A percentile compares a stretch with the other conserved stretches of the same genome.
Evolutionary conservation across 2,797 vertebrate species (phyloP).

Genomic region (Ctenosaura bakeri): DNA sequence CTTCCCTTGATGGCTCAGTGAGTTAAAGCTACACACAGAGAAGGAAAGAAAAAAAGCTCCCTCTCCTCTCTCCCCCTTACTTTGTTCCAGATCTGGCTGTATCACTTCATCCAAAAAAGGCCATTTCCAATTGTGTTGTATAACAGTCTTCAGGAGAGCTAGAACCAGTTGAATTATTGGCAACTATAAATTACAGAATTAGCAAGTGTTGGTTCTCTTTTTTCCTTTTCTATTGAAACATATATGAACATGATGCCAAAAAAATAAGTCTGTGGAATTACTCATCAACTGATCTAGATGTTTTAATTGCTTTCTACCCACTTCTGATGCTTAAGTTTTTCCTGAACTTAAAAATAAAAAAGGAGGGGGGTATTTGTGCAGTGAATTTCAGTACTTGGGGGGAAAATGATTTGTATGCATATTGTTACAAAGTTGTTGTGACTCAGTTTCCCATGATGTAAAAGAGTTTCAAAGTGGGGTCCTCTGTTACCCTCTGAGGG

Average conservation of each 20-base stretch:
- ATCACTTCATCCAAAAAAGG: background rate
- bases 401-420: background rate
- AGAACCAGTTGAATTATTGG: background rate
- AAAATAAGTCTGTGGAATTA: background rate
- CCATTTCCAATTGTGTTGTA: background rate
- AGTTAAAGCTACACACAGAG: background rate
- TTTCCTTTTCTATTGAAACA: background rate
- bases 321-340: background rate
- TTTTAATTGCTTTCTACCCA: too few relatives aligned
- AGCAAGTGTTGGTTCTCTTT: background rate
- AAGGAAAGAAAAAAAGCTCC: background rate
- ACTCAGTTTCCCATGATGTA: background rate
- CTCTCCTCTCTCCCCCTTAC: rapidly evolving
- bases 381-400: background rate
- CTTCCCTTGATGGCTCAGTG: background rate
- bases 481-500: too few relatives aligned
- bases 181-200: background rate
- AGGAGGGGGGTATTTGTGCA: rapidly evolving
- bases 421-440: background rate
- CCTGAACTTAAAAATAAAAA: background rate
- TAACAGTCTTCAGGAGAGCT: background rate
- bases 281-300: background rate
- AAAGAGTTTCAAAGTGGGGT: background rate
- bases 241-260: rapidly evolving
- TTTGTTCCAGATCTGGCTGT: background rate